Percentiles rank a stretch among this genome's conserved stretches.
These are phyloP conservation scores for Indicator maculatus DNA, from an alignment of 2,113 vertebrate genomes.

Conservation along the genomic window DNA sequence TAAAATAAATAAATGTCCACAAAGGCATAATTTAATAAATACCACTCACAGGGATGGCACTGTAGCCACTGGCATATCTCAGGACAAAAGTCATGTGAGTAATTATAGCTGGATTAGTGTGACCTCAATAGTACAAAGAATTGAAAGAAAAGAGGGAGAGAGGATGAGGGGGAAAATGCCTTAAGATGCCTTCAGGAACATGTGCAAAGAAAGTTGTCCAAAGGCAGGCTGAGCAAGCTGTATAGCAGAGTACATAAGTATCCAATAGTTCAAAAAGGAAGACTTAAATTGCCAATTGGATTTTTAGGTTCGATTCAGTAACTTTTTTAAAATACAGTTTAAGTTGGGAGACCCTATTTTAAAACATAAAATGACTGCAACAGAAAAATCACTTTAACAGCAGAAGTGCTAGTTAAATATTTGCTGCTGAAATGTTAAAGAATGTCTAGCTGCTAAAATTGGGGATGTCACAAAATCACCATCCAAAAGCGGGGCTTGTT, in stretches of 20 bases:
- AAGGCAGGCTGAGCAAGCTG: neutral
- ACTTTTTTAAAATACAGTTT: neutral
- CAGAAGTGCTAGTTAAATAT: conserved; percentile 17
- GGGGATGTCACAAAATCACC: neutral
- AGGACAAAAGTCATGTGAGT: conserved; percentile 18
- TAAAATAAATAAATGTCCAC: neutral
- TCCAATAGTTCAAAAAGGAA: neutral
- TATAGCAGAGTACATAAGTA: neutral
- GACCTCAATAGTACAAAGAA: conserved; percentile 23
- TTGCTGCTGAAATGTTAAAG: conserved; percentile 14
- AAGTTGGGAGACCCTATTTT: neutral
- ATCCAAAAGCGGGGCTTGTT: conserved; percentile 22
- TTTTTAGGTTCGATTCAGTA: neutral
- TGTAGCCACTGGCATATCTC: conserved; percentile 3
- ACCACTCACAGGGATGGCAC: neutral
- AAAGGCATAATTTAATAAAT: conserved; percentile 10
- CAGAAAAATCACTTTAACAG: conserved; percentile 5
- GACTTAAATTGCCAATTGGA: neutral
- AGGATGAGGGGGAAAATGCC: neutral
- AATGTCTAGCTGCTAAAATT: conserved; percentile 25
- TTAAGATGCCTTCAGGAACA: neutral
- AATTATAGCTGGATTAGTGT: conserved; percentile 24
- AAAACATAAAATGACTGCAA: neutral
- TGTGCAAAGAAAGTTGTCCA: neutral
- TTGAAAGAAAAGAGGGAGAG: neutral